phyloP scores from a whole-genome alignment of 2,797 vertebrate genomes.

The Hapalemur alaotrensis region DNA sequence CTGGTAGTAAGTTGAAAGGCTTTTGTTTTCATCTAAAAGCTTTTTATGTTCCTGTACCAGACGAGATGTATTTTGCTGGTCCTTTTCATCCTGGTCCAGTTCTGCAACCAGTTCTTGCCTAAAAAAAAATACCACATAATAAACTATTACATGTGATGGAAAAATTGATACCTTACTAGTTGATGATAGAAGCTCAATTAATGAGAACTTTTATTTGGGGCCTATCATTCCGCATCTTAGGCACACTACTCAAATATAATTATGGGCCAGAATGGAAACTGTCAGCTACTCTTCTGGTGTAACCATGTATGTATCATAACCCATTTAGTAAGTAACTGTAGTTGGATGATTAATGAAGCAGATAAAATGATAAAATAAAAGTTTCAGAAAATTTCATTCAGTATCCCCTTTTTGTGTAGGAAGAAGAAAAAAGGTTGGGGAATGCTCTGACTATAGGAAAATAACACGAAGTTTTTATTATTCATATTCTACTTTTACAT shows the following conservation, averaged over 20 bases:
- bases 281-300: not conserved
- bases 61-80: constrained; percentile 99
- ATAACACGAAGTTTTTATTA: not conserved
- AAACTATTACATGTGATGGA: constrained; percentile 8
- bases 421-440: not conserved
- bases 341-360: not conserved
- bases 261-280: not conserved
- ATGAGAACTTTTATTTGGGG: not conserved
- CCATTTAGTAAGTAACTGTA: not conserved
- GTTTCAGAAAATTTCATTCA: not conserved
- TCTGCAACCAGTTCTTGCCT: constrained; percentile 98
- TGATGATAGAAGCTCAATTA: not conserved
- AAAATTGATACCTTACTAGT: not conserved
- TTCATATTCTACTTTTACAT: not conserved
- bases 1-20: constrained; percentile 98
- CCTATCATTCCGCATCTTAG: not conserved
- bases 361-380: not conserved
- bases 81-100: constrained; percentile 99
- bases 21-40: constrained; percentile 99
- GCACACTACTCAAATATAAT: not conserved
- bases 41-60: constrained; percentile 99
- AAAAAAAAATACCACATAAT: constrained; percentile 53
- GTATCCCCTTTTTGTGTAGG: not conserved
- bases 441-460: not conserved
- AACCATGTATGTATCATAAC: not conserved